Percentiles rank a stretch among this genome's conserved stretches.
These are phyloP conservation scores for Pelusios castaneus DNA, from an alignment of 2,113 vertebrate genomes.

Conservation along the genomic window DNA sequence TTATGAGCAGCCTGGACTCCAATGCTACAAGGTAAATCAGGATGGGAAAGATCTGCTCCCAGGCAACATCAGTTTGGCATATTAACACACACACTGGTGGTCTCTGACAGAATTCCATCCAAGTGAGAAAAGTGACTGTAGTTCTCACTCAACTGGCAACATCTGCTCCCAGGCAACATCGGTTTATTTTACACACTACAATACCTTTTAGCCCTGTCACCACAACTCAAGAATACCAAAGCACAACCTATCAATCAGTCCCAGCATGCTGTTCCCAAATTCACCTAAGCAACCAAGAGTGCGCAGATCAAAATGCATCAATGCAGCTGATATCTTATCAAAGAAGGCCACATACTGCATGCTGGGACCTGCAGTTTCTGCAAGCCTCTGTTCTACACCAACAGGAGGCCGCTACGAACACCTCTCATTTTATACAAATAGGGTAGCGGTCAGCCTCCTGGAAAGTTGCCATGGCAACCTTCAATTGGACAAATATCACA, in stretches of 20 bases:
- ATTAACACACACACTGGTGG: neutral
- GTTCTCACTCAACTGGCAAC: neutral
- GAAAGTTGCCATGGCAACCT: neutral
- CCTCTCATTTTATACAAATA: neutral
- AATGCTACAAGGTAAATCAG: rapidly evolving
- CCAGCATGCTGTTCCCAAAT: rapidly evolving
- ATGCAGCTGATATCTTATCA: neutral
- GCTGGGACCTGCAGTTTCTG: neutral
- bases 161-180: neutral
- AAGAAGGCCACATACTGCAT: neutral
- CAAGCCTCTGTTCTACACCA: neutral
- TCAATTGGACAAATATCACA: neutral
- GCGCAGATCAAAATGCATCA: rapidly evolving
- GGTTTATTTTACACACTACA: neutral
- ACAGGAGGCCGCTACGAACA: neutral
- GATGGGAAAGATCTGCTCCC: neutral
- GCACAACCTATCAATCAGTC: neutral
- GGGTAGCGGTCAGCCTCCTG: neutral
- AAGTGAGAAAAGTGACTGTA: neutral
- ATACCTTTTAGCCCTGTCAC: neutral
- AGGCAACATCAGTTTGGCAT: neutral
- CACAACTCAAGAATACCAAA: neutral
- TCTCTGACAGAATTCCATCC: neutral
- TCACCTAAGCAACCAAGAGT: neutral
- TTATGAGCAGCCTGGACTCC: rapidly evolving